Evolutionary conservation across 92 coral and sea anemone species (phyloP), one percentile per base, ranked within the genome.

Genomic region (Porites lobata): DNA sequence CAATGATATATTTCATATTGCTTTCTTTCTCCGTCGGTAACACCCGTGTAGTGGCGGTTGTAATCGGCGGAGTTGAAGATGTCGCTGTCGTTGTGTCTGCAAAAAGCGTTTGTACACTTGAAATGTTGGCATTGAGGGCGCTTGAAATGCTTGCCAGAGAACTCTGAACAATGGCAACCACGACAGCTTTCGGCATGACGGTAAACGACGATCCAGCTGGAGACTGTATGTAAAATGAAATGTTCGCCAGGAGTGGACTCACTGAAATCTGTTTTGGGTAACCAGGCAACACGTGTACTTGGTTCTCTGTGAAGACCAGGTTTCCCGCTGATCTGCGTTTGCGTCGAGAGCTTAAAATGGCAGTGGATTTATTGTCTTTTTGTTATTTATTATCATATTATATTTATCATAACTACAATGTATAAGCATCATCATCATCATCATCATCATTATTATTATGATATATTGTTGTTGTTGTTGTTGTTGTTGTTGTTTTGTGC

Each of bases 241-340:
- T 22, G 7, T 66, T 69, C 14, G 77, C 92, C 20, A 70, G 82
- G 57, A 76, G 64, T 62, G 72, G 63, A 13, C 47, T 64, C 24
- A 43, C 19, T 19, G 73, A 54, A 18, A 69, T 76, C 61, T 83
- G 88, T 18, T 75, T 32, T 2, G 88, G 88, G 13, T 75, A 89
- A 10, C 92, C 92, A 58, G 92, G 88, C 57, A 89, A 69, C 6
- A 88, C 76, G 24, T 89, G 84, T 21, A 88, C 86, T 75, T 88
- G 87, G 6, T 88, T 77, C 19, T 77, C 77, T 7, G 87, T 65
- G 15, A 63, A 88, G 15, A 69, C 75, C 63, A 76, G 17, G 73
- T 24, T 75, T 69, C n/a, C 62, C 13, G 59, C 51, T 4, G 86
- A 29, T 21, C 91, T 77, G 14, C 91, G 84, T 2, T 38, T 29